phyloP scores from a whole-genome alignment of 1,140 invertebrate species.

The Philopotamus ludificatus region DNA sequence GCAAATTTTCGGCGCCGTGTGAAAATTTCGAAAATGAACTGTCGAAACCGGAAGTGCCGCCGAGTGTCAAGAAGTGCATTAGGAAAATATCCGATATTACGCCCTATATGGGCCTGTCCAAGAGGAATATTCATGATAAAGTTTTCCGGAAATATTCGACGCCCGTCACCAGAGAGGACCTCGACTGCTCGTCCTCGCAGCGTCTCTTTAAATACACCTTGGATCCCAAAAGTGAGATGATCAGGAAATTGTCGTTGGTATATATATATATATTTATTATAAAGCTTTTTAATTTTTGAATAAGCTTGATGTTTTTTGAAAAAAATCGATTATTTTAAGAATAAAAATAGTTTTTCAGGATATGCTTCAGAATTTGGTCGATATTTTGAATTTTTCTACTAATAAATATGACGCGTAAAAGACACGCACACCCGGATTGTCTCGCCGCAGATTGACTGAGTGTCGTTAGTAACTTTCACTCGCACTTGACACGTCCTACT shows the following conservation, averaged over 20 bases:
- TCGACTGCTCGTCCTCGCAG: neutral
- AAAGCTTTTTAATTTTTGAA: neutral
- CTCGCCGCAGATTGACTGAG: too few species aligned
- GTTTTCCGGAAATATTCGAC: neutral
- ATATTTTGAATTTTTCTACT: too few species aligned
- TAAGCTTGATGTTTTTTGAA: neutral
- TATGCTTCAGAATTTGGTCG: too few species aligned
- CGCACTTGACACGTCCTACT: too few species aligned
- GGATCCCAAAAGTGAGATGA: conserved; percentile 6
- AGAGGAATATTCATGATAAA: neutral
- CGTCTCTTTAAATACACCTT: neutral
- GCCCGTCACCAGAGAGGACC: neutral
- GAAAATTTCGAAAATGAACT: neutral
- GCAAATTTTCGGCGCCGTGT: neutral
- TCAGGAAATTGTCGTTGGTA: conserved; percentile 11
- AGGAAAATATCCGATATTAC: neutral
- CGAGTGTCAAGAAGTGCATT: neutral
- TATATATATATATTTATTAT: neutral
- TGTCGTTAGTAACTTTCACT: too few species aligned
- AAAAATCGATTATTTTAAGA: too few species aligned
- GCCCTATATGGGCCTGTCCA: neutral
- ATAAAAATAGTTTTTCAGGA: too few species aligned
- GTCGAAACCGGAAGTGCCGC: neutral
- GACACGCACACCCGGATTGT: too few species aligned
- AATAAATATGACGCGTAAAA: too few species aligned